Evolutionary conservation across 2,888 invertebrate genomes (phyloP).

Genomic region (Caenorhabditis becei): DNA sequence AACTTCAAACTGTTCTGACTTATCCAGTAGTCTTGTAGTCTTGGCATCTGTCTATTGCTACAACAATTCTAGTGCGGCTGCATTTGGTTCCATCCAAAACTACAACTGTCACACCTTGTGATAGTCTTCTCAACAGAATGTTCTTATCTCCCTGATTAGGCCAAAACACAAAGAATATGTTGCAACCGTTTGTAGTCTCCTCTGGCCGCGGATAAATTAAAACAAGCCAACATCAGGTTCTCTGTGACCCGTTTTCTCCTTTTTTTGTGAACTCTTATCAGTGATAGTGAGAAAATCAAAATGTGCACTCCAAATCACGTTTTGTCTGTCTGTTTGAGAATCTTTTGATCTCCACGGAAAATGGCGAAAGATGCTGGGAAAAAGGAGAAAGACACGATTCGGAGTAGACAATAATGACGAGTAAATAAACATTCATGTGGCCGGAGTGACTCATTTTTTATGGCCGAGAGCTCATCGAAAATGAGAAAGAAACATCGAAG

Average conservation of each 20-base stretch:
- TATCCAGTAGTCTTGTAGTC: too few relatives aligned
- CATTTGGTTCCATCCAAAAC: too few relatives aligned
- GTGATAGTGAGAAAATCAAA: neutral
- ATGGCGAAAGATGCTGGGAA: neutral
- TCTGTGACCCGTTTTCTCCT: neutral
- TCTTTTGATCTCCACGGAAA: slow-evolving; percentile 4
- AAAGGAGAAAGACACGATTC: neutral
- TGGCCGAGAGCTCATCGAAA: neutral
- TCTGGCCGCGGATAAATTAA: neutral
- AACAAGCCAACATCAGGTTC: neutral
- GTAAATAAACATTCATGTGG: slow-evolving; percentile 28
- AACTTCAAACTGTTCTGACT: too few relatives aligned
- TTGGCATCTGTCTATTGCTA: too few relatives aligned
- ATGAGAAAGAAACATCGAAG: slow-evolving; percentile 1
- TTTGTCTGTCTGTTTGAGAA: slow-evolving; percentile 8
- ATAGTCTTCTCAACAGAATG: too few relatives aligned
- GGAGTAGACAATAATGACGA: slow-evolving; percentile 18
- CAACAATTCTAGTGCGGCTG: too few relatives aligned
- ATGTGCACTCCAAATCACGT: slow-evolving; percentile 12
- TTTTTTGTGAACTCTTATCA: neutral
- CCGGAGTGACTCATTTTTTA: neutral
- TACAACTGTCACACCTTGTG: too few relatives aligned
- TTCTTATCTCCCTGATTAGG: neutral
- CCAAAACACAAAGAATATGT: neutral
- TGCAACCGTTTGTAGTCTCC: neutral